These are phyloP conservation scores for Phymanthus crucifer DNA, from an alignment of 92 coral and sea anemone species.

Conservation along the genomic window DNA sequence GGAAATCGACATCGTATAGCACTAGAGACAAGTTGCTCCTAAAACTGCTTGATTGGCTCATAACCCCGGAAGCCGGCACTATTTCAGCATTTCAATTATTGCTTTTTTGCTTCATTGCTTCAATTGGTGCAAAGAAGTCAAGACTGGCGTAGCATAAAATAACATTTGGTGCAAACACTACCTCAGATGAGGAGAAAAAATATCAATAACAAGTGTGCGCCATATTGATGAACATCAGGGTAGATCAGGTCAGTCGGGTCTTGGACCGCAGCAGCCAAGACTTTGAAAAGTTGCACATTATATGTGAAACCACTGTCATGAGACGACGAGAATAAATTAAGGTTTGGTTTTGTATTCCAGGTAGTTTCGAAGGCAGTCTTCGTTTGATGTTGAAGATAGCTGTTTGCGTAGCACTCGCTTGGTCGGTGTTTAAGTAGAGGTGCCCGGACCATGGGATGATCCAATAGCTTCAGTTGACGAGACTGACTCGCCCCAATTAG, in stretches of 20 bases:
- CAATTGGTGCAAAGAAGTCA: not conserved
- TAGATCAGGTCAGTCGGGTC: not conserved
- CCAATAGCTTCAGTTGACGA: not conserved
- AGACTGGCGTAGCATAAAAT: not conserved
- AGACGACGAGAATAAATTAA: not conserved
- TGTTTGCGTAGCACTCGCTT: not conserved
- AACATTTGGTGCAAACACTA: not conserved
- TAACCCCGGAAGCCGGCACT: too few relatives aligned
- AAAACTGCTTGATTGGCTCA: too few relatives aligned
- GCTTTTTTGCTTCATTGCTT: not conserved
- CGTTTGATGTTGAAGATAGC: not conserved
- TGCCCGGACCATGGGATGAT: constrained; percentile 7
- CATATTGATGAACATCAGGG: too few relatives aligned
- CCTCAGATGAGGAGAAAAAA: not conserved
- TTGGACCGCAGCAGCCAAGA: not conserved
- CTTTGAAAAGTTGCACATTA: not conserved
- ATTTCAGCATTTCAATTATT: too few relatives aligned
- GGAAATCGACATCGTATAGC: not conserved
- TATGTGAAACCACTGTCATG: not conserved
- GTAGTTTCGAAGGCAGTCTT: not conserved
- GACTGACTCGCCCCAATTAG: not conserved
- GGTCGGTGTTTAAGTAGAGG: not conserved
- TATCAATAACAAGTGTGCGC: not conserved
- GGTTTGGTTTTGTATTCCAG: not conserved
- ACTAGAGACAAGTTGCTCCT: too few relatives aligned